Base-by-base conservation (phyloP, 2,888 invertebrate species). In the Lottia scabra region DNA sequence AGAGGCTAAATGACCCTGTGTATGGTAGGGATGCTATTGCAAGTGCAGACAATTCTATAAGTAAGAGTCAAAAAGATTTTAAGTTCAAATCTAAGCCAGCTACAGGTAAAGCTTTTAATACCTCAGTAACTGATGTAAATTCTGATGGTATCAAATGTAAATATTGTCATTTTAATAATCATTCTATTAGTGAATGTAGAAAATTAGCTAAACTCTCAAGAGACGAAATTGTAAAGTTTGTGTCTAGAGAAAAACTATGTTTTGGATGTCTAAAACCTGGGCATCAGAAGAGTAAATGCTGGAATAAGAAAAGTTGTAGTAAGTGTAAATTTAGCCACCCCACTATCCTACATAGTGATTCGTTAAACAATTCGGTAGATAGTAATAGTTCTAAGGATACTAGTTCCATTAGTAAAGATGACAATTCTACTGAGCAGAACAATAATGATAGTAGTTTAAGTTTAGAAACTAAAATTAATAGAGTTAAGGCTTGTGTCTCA, bases 1-100 rank as follows among this genome's bases (percentile, higher is more conserved):
- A 66, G 66, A 71, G 65, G 71, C 48, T 62, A 26, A 69, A 65
- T 43, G 73, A 73, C 56, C 73, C 73, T 6, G 19, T 70, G 26
- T 73, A 66, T 66, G 73, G 66, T 27, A 65, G 62, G 62, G 65
- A 70, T 8, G 70, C 73, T n/a, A 23, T 72, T 6, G 12, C 23
- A 44, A 19, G 19, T 67, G 63, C 26, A n/a, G 23, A 56, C 19
- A 67, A 43, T n/a, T 43, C 23, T 44, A 45, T 46, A 5, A 48
- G 38, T 66, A n/a, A 43, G 27, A n/a, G 8, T 26, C 63, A 38
- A 43, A 15, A 16, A 30, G 26, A 30, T 4, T 26, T 44, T 26
- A 30, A 26, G 13, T 56, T 16, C 16, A 27, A 66, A 44, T 66
- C 66, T 19, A 66, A 66, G 66, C 45, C 43, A 45, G 44, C 44